phyloP scores from a whole-genome alignment of 2,113 vertebrate genomes.

The Cryptotis parvus region DNA sequence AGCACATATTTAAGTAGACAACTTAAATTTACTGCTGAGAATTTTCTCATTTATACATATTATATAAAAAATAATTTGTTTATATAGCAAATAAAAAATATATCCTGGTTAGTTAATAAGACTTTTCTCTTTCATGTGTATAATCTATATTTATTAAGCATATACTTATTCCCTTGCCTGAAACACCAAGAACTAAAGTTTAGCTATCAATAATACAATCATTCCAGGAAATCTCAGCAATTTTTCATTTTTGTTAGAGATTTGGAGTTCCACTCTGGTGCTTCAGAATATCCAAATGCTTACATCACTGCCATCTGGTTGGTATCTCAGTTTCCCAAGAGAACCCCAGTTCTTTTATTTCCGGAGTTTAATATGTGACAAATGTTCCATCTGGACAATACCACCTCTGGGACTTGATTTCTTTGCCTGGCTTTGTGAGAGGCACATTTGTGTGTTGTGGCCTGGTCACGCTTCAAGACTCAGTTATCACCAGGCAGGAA shows the following conservation, averaged over 20 bases:
- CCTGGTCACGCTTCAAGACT: background rate
- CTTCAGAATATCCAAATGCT: background rate
- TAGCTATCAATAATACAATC: background rate
- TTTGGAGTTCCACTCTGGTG: background rate
- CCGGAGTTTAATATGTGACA: background rate
- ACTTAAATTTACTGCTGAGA: background rate
- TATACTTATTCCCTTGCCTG: background rate
- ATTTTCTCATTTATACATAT: background rate
- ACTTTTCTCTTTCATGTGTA: background rate
- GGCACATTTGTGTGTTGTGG: background rate
- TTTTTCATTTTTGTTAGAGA: constrained; percentile 22
- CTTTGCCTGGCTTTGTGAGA: background rate
- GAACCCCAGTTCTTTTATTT: background rate
- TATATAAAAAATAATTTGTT: background rate
- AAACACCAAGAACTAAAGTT: background rate
- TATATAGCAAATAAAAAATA: background rate
- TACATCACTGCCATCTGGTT: background rate
- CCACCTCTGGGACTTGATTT: background rate
- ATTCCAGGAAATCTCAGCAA: background rate
- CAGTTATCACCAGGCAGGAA: background rate
- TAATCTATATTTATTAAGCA: background rate
- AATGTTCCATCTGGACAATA: background rate
- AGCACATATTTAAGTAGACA: constrained; percentile 11
- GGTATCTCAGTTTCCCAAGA: background rate
- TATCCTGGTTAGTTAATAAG: background rate